A percentile compares a stretch with the other conserved stretches of the same genome.
Evolutionary conservation across 2,113 vertebrate genomes (phyloP).

Genomic region (Tetrax tetrax): DNA sequence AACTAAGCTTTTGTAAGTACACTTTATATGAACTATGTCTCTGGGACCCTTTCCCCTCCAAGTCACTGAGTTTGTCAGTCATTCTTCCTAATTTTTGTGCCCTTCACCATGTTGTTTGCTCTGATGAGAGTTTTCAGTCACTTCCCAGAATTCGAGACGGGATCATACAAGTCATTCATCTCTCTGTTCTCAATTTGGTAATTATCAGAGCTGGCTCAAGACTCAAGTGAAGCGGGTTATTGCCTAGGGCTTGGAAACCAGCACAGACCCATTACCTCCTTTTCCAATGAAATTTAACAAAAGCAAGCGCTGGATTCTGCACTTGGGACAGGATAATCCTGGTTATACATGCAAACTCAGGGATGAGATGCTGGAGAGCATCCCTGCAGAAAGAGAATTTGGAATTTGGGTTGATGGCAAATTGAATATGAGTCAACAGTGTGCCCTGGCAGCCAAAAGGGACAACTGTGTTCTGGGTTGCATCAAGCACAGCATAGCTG

Average conservation of each 20-base stretch:
- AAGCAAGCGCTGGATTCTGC: neutral
- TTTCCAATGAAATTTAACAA: neutral
- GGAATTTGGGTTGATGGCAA: neutral
- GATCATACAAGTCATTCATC: neutral
- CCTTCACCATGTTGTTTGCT: neutral
- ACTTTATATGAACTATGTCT: neutral
- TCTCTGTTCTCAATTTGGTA: neutral
- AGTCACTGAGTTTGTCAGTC: neutral
- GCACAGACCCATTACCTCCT: neutral
- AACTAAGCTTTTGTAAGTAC: fast-evolving
- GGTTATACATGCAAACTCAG: neutral
- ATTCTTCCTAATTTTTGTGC: neutral
- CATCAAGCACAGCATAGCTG: too few species aligned
- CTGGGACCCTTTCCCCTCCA: neutral
- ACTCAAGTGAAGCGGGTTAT: neutral
- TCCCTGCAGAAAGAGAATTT: neutral
- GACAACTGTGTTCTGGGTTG: neutral
- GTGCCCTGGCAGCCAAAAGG: neutral
- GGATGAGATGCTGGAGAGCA: neutral
- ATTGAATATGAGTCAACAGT: neutral
- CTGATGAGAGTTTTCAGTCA: neutral
- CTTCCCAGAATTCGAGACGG: neutral
- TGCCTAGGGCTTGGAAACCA: neutral
- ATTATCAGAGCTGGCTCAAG: neutral
- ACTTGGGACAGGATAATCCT: neutral